These are phyloP conservation scores for Troides oblongomaculatus DNA, from an alignment of 2,888 invertebrate species.

Conservation along the genomic window DNA sequence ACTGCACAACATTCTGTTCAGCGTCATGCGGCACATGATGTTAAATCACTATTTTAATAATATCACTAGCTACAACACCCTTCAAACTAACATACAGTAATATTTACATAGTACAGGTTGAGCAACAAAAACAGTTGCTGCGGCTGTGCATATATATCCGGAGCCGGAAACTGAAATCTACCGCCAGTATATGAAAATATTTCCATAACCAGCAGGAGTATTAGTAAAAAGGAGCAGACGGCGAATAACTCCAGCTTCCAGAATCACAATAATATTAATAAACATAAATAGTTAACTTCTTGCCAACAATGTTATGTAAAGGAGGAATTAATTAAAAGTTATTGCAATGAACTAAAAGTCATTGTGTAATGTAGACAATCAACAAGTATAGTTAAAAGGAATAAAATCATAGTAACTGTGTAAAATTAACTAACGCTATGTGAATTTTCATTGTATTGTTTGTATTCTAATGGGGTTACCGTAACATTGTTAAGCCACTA, in stretches of 20 bases:
- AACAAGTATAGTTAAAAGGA: constrained; percentile 17
- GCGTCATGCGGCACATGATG: too few species aligned
- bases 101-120: too few species aligned
- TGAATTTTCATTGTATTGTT: constrained; percentile 28
- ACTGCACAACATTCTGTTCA: too few species aligned
- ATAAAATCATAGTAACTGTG: constrained; percentile 17
- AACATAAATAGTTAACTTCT: constrained; percentile 9
- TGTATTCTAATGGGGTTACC: constrained; percentile 21
- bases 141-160: too few species aligned
- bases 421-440: constrained; percentile 26
- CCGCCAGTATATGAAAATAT: too few species aligned
- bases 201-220: too few species aligned
- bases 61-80: too few species aligned
- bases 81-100: too few species aligned
- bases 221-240: neutral
- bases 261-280: neutral
- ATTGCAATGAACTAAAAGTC: constrained; percentile 12
- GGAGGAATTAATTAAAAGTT: constrained; percentile 20
- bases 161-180: too few species aligned
- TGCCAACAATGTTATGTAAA: constrained; percentile 7
- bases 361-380: constrained; percentile 27
- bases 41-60: too few species aligned
- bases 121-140: too few species aligned
- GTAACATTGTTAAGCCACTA: constrained; percentile 25
- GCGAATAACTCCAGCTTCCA: neutral